Evolutionary conservation across 2,113 vertebrate species (phyloP).

Genomic region (Oreocharis arfaki): DNA sequence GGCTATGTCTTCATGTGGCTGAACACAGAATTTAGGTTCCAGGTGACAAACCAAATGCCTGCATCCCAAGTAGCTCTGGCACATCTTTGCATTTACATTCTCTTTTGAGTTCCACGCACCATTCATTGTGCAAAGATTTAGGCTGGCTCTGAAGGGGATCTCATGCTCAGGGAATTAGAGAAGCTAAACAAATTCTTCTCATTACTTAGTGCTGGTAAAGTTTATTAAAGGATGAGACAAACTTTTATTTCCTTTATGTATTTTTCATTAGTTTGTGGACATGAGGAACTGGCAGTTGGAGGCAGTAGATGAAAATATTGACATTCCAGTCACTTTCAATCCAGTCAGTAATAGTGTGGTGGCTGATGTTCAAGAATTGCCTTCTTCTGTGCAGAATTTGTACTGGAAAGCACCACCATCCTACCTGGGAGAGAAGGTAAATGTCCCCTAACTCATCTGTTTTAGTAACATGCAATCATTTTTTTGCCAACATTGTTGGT

Average conservation of each 20-base stretch:
- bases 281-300: slow-evolving; percentile 87
- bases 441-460: neutral
- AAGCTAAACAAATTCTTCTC: neutral
- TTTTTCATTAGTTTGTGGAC: slow-evolving; percentile 79
- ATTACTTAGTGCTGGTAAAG: neutral
- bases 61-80: neutral
- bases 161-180: neutral
- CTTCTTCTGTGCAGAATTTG: slow-evolving; percentile 69
- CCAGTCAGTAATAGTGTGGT: slow-evolving; percentile 83
- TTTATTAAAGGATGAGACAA: neutral
- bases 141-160: neutral
- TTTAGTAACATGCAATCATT: neutral
- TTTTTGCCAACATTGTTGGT: neutral
- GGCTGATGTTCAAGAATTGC: slow-evolving; percentile 89
- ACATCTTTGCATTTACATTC: neutral
- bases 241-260: neutral
- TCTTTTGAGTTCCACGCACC: neutral
- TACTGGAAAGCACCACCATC: slow-evolving; percentile 87
- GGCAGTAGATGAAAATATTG: slow-evolving; percentile 59
- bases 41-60: neutral
- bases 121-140: neutral
- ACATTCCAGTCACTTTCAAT: slow-evolving; percentile 83
- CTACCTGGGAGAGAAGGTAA: slow-evolving; percentile 90
- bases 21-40: neutral
- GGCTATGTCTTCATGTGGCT: neutral